A percentile compares a stretch with the other conserved stretches of the same genome.
These are phyloP conservation scores for Beroe ovata DNA, from an alignment of 37 sponge, comb jelly and placozoan genomes.

Conservation along the genomic window DNA sequence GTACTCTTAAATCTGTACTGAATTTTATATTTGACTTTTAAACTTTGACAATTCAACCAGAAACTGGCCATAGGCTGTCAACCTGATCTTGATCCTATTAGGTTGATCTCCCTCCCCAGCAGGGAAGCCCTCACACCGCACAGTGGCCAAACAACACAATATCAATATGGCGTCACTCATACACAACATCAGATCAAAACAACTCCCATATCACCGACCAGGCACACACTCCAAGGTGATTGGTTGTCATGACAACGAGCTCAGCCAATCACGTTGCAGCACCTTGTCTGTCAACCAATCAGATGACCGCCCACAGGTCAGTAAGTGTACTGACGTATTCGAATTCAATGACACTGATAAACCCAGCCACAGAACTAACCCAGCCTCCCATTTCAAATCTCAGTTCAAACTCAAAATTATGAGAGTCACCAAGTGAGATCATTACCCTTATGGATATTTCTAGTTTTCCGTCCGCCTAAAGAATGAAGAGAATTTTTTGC, in stretches of 20 bases:
- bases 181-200: not conserved
- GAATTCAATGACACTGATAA: slow-evolving; percentile 18
- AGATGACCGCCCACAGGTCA: not conserved
- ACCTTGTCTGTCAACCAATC: too few species aligned
- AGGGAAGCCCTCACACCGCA: too few species aligned
- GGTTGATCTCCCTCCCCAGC: too few species aligned
- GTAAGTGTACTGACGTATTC: not conserved
- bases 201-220: not conserved
- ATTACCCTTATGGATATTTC: too few species aligned
- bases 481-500: too few species aligned
- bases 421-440: too few species aligned
- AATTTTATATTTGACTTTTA: too few species aligned
- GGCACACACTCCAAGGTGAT: not conserved
- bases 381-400: not conserved
- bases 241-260: not conserved
- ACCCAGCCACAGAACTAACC: not conserved
- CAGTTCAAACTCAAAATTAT: not conserved
- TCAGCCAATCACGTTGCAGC: not conserved
- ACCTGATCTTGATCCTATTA: too few species aligned
- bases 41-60: too few species aligned
- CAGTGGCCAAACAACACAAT: not conserved
- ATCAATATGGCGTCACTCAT: not conserved
- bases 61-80: too few species aligned
- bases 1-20: not conserved
- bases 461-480: too few species aligned